A percentile compares a stretch with the other conserved stretches of the same genome.
Evolutionary conservation across 2,888 invertebrate genomes (phyloP).

Genomic region (Odontocolon sp.): DNA sequence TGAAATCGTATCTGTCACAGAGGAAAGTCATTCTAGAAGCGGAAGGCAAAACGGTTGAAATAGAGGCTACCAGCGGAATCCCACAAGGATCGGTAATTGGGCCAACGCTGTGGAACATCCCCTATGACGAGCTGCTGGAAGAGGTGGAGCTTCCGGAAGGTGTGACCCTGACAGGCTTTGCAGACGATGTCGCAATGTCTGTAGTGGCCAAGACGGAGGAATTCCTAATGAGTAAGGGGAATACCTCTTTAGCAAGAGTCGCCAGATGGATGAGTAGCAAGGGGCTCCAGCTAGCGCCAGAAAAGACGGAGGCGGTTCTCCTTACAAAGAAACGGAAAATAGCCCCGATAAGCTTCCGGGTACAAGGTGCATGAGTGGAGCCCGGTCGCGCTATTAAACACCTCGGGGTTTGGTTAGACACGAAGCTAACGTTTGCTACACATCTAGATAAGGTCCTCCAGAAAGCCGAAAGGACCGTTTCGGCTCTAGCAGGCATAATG

Average conservation of each 20-base stretch:
- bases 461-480: conserved; percentile 26
- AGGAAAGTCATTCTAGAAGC: neutral
- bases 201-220: neutral
- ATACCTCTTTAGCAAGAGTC: conserved; percentile 10
- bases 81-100: conserved; percentile 55
- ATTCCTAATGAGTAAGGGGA: conserved; percentile 10
- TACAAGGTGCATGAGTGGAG: neutral
- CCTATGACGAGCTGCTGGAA: conserved; percentile 50
- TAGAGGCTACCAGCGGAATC: conserved; percentile 30
- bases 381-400: conserved; percentile 23
- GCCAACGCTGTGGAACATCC: conserved; percentile 41
- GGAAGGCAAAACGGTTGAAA: neutral
- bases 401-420: conserved; percentile 36
- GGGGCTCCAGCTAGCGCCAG: conserved; percentile 36
- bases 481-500: conserved; percentile 39
- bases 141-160: conserved; percentile 5
- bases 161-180: neutral
- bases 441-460: neutral
- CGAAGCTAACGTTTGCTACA: neutral
- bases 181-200: conserved; percentile 2
- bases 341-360: conserved; percentile 10
- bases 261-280: conserved; percentile 30
- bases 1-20: neutral
- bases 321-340: conserved; percentile 38
- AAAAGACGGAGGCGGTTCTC: conserved; percentile 54